Percentiles rank a stretch among this genome's conserved stretches.
phyloP scores from a whole-genome alignment of 2,888 invertebrate species.

The Drosophila siamana region DNA sequence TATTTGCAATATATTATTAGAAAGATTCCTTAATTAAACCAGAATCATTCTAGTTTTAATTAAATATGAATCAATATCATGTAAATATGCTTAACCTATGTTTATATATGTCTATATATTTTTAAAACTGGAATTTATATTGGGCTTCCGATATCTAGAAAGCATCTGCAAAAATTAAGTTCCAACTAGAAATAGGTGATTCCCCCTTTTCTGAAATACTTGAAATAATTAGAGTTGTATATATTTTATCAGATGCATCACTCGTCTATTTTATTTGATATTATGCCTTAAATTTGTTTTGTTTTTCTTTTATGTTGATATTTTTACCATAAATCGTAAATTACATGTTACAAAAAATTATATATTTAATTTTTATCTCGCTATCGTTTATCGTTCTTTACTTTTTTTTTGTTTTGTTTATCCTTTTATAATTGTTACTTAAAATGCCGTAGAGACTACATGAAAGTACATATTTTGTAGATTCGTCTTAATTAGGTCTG shows the following conservation, averaged over 20 bases:
- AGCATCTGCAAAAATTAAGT: neutral
- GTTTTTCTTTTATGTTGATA: slow-evolving; percentile 39
- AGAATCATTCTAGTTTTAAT: too few relatives aligned
- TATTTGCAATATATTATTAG: too few relatives aligned
- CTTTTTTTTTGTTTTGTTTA: slow-evolving; percentile 16
- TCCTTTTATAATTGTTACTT: slow-evolving; percentile 51
- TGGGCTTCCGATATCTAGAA: neutral
- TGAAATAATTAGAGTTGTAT: neutral
- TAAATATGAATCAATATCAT: too few relatives aligned
- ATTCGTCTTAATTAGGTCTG: slow-evolving; percentile 64
- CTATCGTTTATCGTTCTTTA: slow-evolving; percentile 7
- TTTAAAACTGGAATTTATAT: too few relatives aligned
- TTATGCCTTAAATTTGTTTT: slow-evolving; percentile 66
- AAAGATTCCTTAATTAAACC: too few relatives aligned
- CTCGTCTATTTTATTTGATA: slow-evolving; percentile 72
- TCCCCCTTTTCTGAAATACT: neutral
- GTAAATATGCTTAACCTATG: too few relatives aligned
- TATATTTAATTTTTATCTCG: slow-evolving; percentile 33
- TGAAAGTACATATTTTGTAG: slow-evolving; percentile 55
- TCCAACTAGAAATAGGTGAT: neutral
- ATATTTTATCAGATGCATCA: slow-evolving; percentile 68
- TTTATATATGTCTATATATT: too few relatives aligned
- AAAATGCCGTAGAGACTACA: slow-evolving; percentile 68
- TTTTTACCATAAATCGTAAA: slow-evolving; percentile 67
- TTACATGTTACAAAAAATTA: slow-evolving; percentile 71